phyloP scores from a whole-genome alignment of 2,888 invertebrate genomes.

The Sesia bembeciformis region DNA sequence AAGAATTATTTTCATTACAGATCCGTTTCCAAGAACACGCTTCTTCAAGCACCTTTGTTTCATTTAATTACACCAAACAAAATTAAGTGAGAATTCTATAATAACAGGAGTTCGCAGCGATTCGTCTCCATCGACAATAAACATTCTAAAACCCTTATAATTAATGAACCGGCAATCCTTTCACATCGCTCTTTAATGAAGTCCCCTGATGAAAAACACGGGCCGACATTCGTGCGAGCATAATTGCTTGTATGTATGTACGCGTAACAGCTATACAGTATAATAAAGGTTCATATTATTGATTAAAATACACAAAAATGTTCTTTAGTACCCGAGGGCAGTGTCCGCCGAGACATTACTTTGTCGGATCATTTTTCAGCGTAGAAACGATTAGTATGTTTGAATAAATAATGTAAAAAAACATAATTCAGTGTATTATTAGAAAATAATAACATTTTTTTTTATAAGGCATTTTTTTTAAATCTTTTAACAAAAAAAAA shows the following conservation, averaged over 20 bases:
- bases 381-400: too few species aligned
- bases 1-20: not conserved
- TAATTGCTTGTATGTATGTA: not conserved
- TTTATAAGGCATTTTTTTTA: too few species aligned
- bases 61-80: not conserved
- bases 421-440: too few species aligned
- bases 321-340: too few species aligned
- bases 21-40: not conserved
- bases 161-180: conserved; percentile 65
- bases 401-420: too few species aligned
- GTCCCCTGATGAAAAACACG: conserved; percentile 23
- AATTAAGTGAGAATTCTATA: conserved; percentile 16
- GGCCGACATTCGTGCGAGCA: conserved; percentile 6
- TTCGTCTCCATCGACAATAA: conserved; percentile 37
- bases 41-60: not conserved
- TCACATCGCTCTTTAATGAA: conserved; percentile 51
- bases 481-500: too few species aligned
- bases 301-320: too few species aligned
- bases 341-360: too few species aligned
- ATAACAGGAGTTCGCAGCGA: conserved; percentile 22
- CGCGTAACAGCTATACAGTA: too few species aligned
- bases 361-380: too few species aligned
- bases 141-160: conserved; percentile 52
- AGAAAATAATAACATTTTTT: too few species aligned
- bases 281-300: too few species aligned